These are phyloP conservation scores for Trididemnum miniatum DNA, from an alignment of 23 tunicate genomes.

Conservation along the genomic window DNA sequence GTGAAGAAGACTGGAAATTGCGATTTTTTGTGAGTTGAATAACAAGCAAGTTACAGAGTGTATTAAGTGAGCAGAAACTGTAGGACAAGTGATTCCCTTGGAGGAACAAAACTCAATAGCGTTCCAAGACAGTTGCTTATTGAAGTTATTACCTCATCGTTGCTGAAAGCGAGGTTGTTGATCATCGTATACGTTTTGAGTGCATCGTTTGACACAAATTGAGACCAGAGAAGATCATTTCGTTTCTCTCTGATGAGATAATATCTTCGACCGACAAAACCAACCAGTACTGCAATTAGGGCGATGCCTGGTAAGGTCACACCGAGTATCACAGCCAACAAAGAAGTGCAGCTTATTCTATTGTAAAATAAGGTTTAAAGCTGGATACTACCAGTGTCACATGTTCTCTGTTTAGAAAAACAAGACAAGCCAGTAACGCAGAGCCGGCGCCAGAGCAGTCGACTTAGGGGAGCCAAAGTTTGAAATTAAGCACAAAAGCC, in stretches of 20 bases:
- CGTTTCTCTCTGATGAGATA: not conserved
- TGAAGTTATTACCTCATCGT: slow-evolving; percentile 2
- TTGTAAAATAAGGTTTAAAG: not conserved
- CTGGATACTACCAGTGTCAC: not conserved
- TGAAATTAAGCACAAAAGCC: too few species aligned
- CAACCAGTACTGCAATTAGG: not conserved
- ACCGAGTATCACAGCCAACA: not conserved
- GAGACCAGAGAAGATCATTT: slow-evolving; percentile 22
- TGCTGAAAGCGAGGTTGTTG: not conserved
- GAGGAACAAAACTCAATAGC: too few species aligned
- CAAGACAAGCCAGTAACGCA: not conserved
- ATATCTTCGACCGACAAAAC: not conserved
- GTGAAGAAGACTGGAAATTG: too few species aligned
- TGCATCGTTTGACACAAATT: slow-evolving; percentile 25
- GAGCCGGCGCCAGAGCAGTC: too few species aligned
- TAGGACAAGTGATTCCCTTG: too few species aligned
- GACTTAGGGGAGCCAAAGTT: too few species aligned
- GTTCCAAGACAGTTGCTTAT: too few species aligned
- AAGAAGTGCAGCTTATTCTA: not conserved
- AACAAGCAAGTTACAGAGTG: too few species aligned
- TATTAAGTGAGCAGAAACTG: too few species aligned
- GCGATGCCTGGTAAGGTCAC: not conserved
- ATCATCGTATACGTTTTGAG: slow-evolving; percentile 21
- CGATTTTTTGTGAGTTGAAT: too few species aligned
- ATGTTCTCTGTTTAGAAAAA: too few species aligned